Evolutionary conservation across 37 sponge, comb jelly and placozoan genomes (phyloP).

Genomic region (Halichondria panicea): DNA sequence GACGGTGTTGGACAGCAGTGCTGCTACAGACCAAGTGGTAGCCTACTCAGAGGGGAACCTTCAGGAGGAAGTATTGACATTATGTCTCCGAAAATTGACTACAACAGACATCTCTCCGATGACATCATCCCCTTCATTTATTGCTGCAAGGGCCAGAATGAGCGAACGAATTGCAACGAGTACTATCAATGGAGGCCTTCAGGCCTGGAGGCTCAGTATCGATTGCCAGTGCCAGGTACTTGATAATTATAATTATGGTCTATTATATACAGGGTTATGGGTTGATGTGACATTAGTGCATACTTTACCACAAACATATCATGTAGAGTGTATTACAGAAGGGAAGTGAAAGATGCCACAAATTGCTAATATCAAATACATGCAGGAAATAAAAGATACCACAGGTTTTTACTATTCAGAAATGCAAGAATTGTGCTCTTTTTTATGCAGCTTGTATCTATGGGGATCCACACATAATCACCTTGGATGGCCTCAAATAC

Average conservation of each 20-base stretch:
- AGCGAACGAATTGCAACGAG: not conserved
- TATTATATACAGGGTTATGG: not conserved
- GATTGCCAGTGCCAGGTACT: conserved; percentile 38
- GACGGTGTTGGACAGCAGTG: conserved; percentile 26
- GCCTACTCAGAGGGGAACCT: not conserved
- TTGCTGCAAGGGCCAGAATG: conserved; percentile 20
- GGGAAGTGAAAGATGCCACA: no score
- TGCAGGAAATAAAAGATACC: not conserved
- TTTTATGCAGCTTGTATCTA: conserved; percentile 52
- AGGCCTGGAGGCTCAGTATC: conserved; percentile 15
- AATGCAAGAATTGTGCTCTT: not conserved
- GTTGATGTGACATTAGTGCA: not conserved
- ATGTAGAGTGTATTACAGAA: no score
- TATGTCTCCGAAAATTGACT: conserved; percentile 5
- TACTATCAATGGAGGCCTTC: conserved; percentile 31
- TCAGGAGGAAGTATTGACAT: conserved; percentile 47
- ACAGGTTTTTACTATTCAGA: not conserved
- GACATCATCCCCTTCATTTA: conserved; percentile 28
- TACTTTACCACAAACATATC: not conserved
- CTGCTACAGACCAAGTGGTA: conserved; percentile 30
- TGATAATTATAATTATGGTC: not conserved
- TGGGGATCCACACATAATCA: conserved; percentile 78
- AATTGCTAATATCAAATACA: not conserved
- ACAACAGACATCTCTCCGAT: conserved; percentile 3
- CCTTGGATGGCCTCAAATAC: conserved; percentile 67